A percentile compares a stretch with the other conserved stretches of the same genome.
Evolutionary conservation across 1,140 invertebrate genomes (phyloP).

Genomic region (Trichonephila clavipes): DNA sequence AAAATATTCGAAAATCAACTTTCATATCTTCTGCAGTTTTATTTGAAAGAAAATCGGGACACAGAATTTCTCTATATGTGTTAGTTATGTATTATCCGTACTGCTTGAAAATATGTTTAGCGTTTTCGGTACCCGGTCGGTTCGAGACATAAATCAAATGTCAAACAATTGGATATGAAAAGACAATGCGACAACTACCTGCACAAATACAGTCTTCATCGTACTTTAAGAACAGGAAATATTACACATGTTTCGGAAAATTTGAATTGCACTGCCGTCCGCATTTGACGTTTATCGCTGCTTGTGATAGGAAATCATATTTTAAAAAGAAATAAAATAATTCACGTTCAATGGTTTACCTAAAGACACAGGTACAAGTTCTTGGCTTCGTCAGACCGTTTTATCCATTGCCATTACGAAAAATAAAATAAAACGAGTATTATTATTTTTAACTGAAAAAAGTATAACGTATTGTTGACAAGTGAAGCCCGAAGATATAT

Average conservation of each 20-base stretch:
- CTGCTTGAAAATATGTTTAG: constrained; percentile 27
- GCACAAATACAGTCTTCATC: not conserved
- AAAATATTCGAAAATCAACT: no score
- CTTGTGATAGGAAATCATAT: constrained; percentile 34
- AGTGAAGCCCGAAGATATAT: no score
- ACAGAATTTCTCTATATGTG: not conserved
- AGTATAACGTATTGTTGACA: no score
- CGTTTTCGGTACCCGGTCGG: not conserved
- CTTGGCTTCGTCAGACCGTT: not conserved
- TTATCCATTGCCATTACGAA: not conserved
- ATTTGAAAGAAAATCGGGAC: not conserved
- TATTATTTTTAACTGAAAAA: no score
- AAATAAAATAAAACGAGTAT: no score
- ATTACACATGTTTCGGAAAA: constrained; percentile 55
- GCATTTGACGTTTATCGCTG: constrained; percentile 26
- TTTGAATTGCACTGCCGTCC: constrained; percentile 45
- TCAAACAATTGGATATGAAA: constrained; percentile 63
- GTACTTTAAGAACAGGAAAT: constrained; percentile 25
- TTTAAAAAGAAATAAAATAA: constrained; percentile 38
- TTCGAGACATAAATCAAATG: constrained; percentile 41
- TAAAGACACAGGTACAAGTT: not conserved
- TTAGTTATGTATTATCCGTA: constrained; percentile 37
- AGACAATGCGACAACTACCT: constrained; percentile 53
- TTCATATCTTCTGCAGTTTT: no score
- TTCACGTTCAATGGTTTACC: not conserved